Base-by-base conservation (phyloP, 2,113 vertebrate species). In the Thunnus maccoyii region DNA sequence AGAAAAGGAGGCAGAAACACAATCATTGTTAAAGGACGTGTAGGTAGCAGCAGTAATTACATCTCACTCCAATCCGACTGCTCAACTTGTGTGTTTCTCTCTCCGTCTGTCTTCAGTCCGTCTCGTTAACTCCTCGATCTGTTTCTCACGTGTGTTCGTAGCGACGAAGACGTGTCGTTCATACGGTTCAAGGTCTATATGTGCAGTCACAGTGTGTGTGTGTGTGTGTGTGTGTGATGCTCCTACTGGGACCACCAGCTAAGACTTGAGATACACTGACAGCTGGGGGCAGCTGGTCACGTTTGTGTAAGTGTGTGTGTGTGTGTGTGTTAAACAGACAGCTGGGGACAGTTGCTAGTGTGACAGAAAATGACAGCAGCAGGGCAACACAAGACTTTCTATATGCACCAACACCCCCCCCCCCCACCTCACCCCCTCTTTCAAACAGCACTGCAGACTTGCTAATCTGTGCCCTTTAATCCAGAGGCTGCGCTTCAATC, bases 201-300 rank as follows among this genome's bases (percentile, higher is more conserved):
- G 4, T 30, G 27, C 27, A 2, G 27, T 30, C 27, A 30, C 27
- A 3, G 27, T 30, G 48, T 1, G n/a, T 56, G 9, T 32, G 64
- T 44, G 56, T 60, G 46, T 46, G 54, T 47, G 48, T 66, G 52
- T 65, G 78, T 65, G 72, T 32, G 72, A 1, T 50, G 50, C 52
- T 50, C 58, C 76, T 70, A 25, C 70, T n/a, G 72, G 55, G 89
- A 88, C 91, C 88, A 92, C 88, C 81, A 85, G 82, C 82, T 56
- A 63, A 75, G 70, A 73, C 44, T 47, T 81, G 87, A 88, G 51
- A 79, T 36, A 50, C 80, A 54, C 36, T 32, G 84, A 91, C 93
- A 93, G 91, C 85, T 93, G 92, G 74, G 64, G 54, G 75, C 72
- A 85, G 52, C 52, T 72, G 89, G 79, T 75, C 60, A 66, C 27